Evolutionary conservation across 2,797 vertebrate genomes (phyloP).

Genomic region (Scyliorhinus canicula): DNA sequence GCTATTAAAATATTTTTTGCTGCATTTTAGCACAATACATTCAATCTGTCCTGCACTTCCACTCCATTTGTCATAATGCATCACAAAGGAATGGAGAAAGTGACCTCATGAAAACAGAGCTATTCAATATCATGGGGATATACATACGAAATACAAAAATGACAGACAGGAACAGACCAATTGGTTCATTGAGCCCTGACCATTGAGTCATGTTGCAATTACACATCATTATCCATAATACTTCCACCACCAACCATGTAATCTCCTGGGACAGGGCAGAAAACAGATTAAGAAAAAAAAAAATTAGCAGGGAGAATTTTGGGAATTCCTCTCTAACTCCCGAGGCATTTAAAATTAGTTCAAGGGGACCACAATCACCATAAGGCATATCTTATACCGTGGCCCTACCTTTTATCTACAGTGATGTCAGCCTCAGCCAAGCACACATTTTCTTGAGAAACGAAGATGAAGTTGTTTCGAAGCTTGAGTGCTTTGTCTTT

Average conservation of each 20-base stretch:
- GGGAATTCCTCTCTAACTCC: not conserved
- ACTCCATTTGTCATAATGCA: not conserved
- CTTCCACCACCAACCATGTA: not conserved
- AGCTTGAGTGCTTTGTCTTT: not conserved
- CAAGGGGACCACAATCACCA: not conserved
- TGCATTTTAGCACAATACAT: not conserved
- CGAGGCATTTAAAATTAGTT: not conserved
- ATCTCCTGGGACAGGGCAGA: not conserved
- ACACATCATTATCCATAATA: not conserved
- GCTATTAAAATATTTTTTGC: not conserved
- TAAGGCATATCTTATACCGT: not conserved
- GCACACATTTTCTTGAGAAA: not conserved
- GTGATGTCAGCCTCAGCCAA: not conserved
- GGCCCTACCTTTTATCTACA: not conserved
- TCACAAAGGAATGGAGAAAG: not conserved
- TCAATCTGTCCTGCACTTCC: not conserved
- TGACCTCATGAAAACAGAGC: not conserved
- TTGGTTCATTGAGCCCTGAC: not conserved
- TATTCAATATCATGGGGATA: not conserved
- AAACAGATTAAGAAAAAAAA: not conserved
- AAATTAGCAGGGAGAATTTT: not conserved
- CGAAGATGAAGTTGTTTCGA: not conserved
- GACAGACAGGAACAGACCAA: not conserved
- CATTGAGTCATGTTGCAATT: constrained; percentile 5
- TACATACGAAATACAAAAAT: not conserved